Base-by-base conservation (phyloP, 1,140 invertebrate genomes). In the Wiebesia pumilae region DNA sequence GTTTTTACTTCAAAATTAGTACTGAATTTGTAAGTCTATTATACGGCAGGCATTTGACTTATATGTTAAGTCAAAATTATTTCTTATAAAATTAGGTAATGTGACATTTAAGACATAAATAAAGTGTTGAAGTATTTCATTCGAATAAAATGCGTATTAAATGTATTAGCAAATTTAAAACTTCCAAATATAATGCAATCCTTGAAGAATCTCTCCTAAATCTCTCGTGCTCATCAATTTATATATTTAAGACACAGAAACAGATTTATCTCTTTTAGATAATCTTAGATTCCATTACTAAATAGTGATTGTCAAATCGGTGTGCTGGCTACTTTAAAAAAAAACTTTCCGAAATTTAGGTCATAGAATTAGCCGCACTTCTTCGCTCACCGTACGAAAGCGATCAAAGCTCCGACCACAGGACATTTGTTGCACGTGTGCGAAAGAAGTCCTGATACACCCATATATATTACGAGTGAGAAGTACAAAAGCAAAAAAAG, bases 331-430 rank as follows among this genome's bases (percentile, higher is more conserved):
- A 12, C 16, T 73, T 73, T 40, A 73, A 73, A 24, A 73, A 73
- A 73, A 73, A 73, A 71, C 67, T 71, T 71, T 71, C 67, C 6
- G 67, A 71, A 35, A 71, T 71, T 71, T 71, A 71, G 33, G 30
- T 12, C 33, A n/a, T 9, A 12, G 67, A 71, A 71, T 1, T 30
- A 71, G 33, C n/a, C 33, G 27, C 58, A 35, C 51, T 73, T 2
- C 21, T 3, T 71, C 14, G 33, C 58, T 0, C 51, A 73, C 51
- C n/a, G 27, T 47, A 33, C 47, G 73, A 75, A 75, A n/a, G 47
- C 75, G 19, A 38, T 71, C 35, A 40, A 75, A 75, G 33, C 21
- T 33, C 19, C 54, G 54, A 80, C 54, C 54, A 33, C 78, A 80
- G 47, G 54, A 38, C 33, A 40, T 38, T 62, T 19, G 19, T n/a